Percentiles rank a stretch among this genome's conserved stretches.
Evolutionary conservation across 2,797 vertebrate species (phyloP).

Genomic region (Trichosurus vulpecula): DNA sequence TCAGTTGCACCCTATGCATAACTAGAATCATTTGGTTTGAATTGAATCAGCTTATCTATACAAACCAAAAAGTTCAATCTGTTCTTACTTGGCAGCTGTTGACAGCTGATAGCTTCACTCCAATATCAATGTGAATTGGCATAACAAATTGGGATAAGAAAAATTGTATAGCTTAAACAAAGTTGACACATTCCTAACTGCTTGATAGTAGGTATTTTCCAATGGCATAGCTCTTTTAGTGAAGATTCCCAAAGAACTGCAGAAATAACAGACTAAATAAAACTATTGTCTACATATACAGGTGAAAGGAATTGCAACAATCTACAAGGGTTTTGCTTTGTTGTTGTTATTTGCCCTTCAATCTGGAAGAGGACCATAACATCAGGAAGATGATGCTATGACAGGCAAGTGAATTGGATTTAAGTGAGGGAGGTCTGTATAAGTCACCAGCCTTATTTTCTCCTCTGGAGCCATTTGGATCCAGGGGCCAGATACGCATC

Average conservation of each 20-base stretch:
- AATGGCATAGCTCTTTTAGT: neutral
- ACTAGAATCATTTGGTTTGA: neutral
- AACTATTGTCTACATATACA: neutral
- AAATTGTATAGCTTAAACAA: neutral
- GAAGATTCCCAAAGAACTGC: neutral
- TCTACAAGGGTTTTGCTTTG: neutral
- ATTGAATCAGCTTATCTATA: neutral
- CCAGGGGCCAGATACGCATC: too few species aligned
- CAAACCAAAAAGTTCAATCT: neutral
- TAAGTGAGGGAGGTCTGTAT: too few species aligned
- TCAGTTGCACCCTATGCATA: neutral
- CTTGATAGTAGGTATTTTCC: neutral
- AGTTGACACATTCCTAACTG: neutral
- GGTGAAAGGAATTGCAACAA: neutral
- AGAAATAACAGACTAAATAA: neutral
- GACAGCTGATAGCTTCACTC: neutral
- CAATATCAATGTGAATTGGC: neutral
- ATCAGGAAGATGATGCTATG: too few species aligned
- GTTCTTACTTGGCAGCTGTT: neutral
- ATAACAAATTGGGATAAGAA: neutral
- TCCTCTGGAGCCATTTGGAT: too few species aligned
- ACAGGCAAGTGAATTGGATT: too few species aligned
- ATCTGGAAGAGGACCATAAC: too few species aligned
- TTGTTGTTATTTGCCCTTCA: too few species aligned
- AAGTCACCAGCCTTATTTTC: too few species aligned